phyloP scores from a whole-genome alignment of 2,797 vertebrate genomes.

The Rhabdophis nuchalis region DNA sequence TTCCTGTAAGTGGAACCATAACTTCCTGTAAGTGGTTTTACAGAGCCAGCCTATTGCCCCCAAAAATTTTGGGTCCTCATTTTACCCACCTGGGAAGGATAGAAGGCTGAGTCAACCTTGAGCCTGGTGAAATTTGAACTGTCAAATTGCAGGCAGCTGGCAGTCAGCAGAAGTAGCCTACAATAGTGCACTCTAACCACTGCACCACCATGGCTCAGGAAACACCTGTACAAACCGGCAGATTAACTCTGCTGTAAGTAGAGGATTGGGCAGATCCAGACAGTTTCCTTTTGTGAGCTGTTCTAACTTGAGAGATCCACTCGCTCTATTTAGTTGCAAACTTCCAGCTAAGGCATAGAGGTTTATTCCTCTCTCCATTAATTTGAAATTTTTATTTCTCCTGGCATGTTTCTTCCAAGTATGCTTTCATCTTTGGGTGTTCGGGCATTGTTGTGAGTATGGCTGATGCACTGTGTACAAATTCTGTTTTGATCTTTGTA shows the following conservation, averaged over 20 bases:
- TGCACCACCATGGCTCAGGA: too few species aligned
- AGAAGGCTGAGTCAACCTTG: too few species aligned
- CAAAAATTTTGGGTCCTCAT: too few species aligned
- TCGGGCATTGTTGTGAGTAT: neutral
- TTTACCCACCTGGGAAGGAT: too few species aligned
- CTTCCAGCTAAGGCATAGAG: neutral
- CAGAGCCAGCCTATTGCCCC: too few species aligned
- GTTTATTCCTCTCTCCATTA: neutral
- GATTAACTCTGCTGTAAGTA: neutral
- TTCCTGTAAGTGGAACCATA: too few species aligned
- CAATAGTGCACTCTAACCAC: too few species aligned
- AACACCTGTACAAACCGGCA: neutral
- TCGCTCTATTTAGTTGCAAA: neutral
- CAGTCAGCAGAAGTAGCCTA: too few species aligned
- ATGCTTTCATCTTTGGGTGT: conserved; percentile 6
- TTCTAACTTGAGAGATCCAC: neutral
- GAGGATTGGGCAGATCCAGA: neutral
- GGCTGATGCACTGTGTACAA: neutral
- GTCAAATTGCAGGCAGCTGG: too few species aligned
- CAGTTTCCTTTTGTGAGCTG: neutral
- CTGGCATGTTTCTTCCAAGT: neutral
- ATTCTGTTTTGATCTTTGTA: conserved; percentile 20
- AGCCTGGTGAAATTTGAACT: too few species aligned
- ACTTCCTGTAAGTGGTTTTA: too few species aligned
- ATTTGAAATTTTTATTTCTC: neutral